Base-by-base conservation (phyloP, 2,113 vertebrate species). In the Anhinga rufa region DNA sequence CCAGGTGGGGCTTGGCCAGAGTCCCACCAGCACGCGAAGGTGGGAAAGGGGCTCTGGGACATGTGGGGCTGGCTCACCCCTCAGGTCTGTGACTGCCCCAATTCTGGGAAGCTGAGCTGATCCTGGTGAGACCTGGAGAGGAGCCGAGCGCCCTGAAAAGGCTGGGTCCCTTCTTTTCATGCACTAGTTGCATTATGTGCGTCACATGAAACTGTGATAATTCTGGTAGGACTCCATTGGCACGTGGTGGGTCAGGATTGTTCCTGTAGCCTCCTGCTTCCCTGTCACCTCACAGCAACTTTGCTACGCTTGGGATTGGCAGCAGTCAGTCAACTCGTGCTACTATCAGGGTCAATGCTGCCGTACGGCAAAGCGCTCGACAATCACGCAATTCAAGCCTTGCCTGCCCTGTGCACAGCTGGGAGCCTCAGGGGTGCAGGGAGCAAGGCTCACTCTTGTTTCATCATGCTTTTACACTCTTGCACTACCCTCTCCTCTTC, bases 61-160 rank as follows among this genome's bases (percentile, higher is more conserved):
- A 19, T 3, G 4, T 0, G 1, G n/a, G 17, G 5, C 57, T 52
- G 21, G 22, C n/a, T 65, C 5, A 1, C 40, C 57, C 74, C 78
- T 75, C 6, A 2, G 17, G 55, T 84, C 82, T 51, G 42, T 9
- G 69, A 4, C 22, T 42, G 62, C 21, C 60, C 84, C 55, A 52
- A 1, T 42, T 44, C 77, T 75, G 25, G 25, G 12, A 7, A 49
- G 86, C 75, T 34, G 70, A 75, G 42, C 75, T 68, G 46, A 62
- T 34, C n/a, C 88, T 49, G 65, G 19, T 70, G 49, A 69, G 64
- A 68, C 0, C 65, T 51, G 66, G 79, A 68, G 85, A 71, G 62
- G 21, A 49, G 36, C 86, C 2, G 0, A 76, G 38, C 6, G 31
- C 24, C 44, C 62, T 70, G 34, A 2, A 9, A 40, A 82, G 46